These are phyloP conservation scores for Ceratina calcarata DNA, from an alignment of 1,140 invertebrate genomes.

Conservation along the genomic window DNA sequence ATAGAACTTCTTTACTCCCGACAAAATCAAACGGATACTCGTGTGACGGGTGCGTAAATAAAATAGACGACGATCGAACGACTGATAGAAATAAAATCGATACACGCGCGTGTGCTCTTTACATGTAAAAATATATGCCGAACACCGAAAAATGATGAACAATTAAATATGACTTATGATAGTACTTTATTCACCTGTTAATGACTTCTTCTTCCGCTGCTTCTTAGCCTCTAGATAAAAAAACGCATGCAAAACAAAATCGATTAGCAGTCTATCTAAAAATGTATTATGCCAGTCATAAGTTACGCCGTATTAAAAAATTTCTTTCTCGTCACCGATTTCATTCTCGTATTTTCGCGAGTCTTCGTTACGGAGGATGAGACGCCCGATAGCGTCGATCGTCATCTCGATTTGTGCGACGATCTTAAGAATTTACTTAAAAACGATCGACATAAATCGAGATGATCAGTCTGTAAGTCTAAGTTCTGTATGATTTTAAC, in stretches of 20 bases:
- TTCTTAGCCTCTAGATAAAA: slow-evolving; percentile 93
- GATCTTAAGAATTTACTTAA: no score
- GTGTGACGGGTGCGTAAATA: not conserved
- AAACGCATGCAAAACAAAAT: slow-evolving; percentile 84
- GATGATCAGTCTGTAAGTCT: no score
- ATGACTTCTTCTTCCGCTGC: slow-evolving; percentile 93
- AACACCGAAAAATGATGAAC: slow-evolving; percentile 49
- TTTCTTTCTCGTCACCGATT: slow-evolving; percentile 19
- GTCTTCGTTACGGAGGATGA: no score
- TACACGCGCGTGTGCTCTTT: slow-evolving; percentile 30
- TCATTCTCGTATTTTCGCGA: not conserved
- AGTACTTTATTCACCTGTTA: slow-evolving; percentile 86
- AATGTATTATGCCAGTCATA: slow-evolving; percentile 64
- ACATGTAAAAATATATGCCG: slow-evolving; percentile 5
- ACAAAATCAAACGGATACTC: not conserved
- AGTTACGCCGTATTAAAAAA: slow-evolving; percentile 49
- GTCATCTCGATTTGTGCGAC: not conserved
- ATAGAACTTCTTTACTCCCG: not conserved
- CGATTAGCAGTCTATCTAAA: slow-evolving; percentile 81
- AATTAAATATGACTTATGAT: slow-evolving; percentile 67
- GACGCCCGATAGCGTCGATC: no score
- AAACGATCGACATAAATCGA: no score
- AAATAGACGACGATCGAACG: no score
- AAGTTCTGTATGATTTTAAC: slow-evolving; percentile 38
- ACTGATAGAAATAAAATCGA: slow-evolving; percentile 6